These are phyloP conservation scores for Pseudorectes ferrugineus DNA, from an alignment of 2,113 vertebrate species.

Conservation along the genomic window DNA sequence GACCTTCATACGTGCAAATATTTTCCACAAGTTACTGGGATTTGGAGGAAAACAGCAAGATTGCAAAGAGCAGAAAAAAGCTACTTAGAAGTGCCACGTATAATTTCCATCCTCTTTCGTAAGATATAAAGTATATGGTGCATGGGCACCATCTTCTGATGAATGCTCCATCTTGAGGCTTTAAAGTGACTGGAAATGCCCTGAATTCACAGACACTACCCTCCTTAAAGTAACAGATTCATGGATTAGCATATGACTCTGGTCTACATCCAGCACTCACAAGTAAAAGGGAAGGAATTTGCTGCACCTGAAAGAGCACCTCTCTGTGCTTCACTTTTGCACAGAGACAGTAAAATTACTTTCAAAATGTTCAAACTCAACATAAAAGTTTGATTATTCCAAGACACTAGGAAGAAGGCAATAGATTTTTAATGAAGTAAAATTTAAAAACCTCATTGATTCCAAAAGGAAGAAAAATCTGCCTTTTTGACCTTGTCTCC, in stretches of 20 bases:
- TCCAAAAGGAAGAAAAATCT: slow-evolving; percentile 21
- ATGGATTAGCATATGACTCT: background rate
- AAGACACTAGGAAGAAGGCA: background rate
- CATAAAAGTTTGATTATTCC: slow-evolving; percentile 32
- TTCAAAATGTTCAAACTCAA: slow-evolving; percentile 11
- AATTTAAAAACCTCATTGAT: slow-evolving; percentile 12
- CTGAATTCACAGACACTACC: background rate
- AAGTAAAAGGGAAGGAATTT: background rate
- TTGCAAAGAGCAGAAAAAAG: background rate
- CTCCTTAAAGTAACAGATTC: background rate
- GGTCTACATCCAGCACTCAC: background rate
- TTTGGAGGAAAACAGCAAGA: background rate
- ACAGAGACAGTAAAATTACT: slow-evolving; percentile 21
- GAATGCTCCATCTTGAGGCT: background rate
- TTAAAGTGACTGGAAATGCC: slow-evolving; percentile 4
- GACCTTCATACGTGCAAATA: background rate
- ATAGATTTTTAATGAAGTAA: slow-evolving; percentile 28
- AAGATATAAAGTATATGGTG: background rate
- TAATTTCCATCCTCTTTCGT: background rate
- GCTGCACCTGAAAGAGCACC: slow-evolving; percentile 16
- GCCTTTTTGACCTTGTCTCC: slow-evolving; percentile 31
- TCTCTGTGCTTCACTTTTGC: background rate
- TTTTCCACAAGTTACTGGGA: background rate
- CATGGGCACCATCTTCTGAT: background rate
- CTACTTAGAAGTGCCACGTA: background rate